Percentiles rank a stretch among this genome's conserved stretches.
Evolutionary conservation across 2,888 invertebrate species (phyloP).

Genomic region (Phoenoteleia sp.): DNA sequence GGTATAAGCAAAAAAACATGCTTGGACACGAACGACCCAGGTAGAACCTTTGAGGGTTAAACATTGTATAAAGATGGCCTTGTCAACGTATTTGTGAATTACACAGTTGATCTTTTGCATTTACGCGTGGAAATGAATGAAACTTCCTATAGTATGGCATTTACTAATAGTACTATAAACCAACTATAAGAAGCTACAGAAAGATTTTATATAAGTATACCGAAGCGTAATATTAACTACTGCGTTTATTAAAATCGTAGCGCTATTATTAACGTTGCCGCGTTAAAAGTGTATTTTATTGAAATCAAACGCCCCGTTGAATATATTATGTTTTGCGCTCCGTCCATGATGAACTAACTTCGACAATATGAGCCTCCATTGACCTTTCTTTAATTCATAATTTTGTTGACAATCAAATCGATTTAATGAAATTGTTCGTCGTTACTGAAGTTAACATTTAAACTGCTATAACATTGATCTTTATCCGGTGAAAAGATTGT

Average conservation of each 20-base stretch:
- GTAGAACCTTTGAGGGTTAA: no score
- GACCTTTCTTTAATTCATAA: background rate
- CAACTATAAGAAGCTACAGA: background rate
- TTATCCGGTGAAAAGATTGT: background rate
- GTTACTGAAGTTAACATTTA: background rate
- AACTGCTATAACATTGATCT: background rate
- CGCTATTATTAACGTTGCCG: constrained; percentile 70
- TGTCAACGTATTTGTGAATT: constrained; percentile 10
- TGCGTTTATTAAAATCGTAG: constrained; percentile 44
- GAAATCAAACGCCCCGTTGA: constrained; percentile 65
- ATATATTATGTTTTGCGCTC: constrained; percentile 72
- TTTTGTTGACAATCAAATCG: background rate
- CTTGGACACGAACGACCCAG: no score
- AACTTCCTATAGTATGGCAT: no score
- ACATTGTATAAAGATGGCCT: constrained; percentile 11
- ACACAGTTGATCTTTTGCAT: background rate
- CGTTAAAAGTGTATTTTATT: constrained; percentile 73
- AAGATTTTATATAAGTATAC: constrained; percentile 22
- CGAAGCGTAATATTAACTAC: constrained; percentile 14
- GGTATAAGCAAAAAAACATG: no score
- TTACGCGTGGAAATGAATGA: no score
- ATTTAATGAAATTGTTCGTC: background rate
- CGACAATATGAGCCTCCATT: constrained; percentile 57
- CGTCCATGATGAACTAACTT: constrained; percentile 69
- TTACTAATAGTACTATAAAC: no score